Evolutionary conservation across 2,888 invertebrate genomes (phyloP), one percentile per base, ranked within the genome.

Genomic region (Bugulina stolonifera): DNA sequence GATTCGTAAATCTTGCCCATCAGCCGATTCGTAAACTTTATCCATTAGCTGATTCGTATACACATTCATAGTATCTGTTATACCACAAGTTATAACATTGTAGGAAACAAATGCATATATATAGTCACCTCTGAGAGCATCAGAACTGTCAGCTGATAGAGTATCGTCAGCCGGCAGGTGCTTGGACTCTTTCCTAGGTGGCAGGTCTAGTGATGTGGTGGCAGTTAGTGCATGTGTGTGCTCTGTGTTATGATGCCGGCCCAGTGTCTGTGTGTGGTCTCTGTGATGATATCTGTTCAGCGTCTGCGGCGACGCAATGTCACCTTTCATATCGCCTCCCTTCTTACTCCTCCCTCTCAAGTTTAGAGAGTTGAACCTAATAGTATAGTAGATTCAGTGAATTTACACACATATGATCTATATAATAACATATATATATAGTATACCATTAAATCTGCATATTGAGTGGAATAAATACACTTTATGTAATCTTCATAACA

Each of bases 361-460:
- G n/a, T 64, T 64, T 5, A 64, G n/a, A 22, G 64, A 64, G 32
- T 64, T 64, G 64, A 64, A 64, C 32, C 64, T 64, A 32, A 64
- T 29, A 34, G n/a, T 43, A 43, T 43, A 43, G n/a, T n/a, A n/a
- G n/a, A n/a, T n/a, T n/a, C n/a, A n/a, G n/a, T n/a, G n/a, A n/a
- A n/a, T n/a, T n/a, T n/a, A n/a, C n/a, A n/a, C n/a, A n/a, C n/a
- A n/a, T n/a, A n/a, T n/a, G n/a, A n/a, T n/a, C n/a, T n/a, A n/a
- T n/a, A n/a, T n/a, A n/a, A n/a, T n/a, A n/a, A n/a, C n/a, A n/a
- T n/a, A n/a, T n/a, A n/a, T n/a, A n/a, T n/a, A n/a, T n/a, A n/a
- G n/a, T n/a, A n/a, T n/a, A n/a, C n/a, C n/a, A n/a, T n/a, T n/a
- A n/a, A n/a, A n/a, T n/a, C n/a, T n/a, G n/a, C n/a, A n/a, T n/a